A percentile compares a stretch with the other conserved stretches of the same genome.
phyloP scores from a whole-genome alignment of 2,888 invertebrate genomes.

The Labia minor region DNA sequence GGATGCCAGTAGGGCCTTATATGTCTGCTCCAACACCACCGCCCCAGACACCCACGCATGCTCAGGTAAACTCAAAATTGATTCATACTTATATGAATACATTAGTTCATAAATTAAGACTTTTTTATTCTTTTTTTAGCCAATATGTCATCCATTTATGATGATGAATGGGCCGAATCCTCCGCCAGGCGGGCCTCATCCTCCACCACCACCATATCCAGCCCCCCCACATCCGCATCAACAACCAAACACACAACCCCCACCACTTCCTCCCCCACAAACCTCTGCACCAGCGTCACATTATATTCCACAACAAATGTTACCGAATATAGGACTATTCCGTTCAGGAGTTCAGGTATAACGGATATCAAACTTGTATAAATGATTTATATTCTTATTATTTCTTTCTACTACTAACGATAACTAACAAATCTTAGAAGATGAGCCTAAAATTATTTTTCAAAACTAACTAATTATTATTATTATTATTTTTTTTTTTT shows the following conservation, averaged over 20 bases:
- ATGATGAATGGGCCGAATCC: background rate
- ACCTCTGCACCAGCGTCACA: constrained; percentile 21
- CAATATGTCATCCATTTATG: constrained; percentile 20
- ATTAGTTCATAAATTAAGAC: too few species aligned
- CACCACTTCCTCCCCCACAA: constrained; percentile 22
- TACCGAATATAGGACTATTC: constrained; percentile 23
- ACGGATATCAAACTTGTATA: background rate
- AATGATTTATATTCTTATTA: too few species aligned
- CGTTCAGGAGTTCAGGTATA: constrained; percentile 23
- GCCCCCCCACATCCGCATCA: constrained; percentile 18
- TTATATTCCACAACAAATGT: constrained; percentile 22
- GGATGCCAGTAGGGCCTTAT: constrained; percentile 7
- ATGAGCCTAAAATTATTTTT: too few species aligned
- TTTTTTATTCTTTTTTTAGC: constrained; percentile 18
- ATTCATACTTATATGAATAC: background rate
- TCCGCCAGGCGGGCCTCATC: background rate
- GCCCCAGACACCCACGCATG: constrained; percentile 25
- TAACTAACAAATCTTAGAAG: too few species aligned
- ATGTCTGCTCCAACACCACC: constrained; percentile 23
- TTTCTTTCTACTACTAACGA: too few species aligned
- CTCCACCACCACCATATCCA: background rate
- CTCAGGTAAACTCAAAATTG: constrained; percentile 20
- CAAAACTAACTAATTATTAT: too few species aligned
- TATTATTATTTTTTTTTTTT: too few species aligned
- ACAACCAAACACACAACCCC: constrained; percentile 18